phyloP scores from a whole-genome alignment of 2,888 invertebrate genomes.

The Volucella inanis region DNA sequence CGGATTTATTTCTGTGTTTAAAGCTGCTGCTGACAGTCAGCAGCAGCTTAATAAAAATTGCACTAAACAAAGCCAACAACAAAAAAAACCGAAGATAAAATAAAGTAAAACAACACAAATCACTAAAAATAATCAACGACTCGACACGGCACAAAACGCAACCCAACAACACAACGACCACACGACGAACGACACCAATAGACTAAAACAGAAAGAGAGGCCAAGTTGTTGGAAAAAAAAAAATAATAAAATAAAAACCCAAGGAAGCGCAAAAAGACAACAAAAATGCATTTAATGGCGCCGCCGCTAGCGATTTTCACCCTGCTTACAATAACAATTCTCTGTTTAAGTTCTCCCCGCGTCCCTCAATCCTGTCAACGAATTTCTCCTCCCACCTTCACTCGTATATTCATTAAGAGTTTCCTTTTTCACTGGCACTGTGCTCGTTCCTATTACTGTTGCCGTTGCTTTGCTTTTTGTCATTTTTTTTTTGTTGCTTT shows the following conservation, averaged over 20 bases:
- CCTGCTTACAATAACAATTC: conserved; percentile 53
- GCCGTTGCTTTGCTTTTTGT: neutral
- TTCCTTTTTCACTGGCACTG: conserved; percentile 49
- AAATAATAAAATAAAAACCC: conserved; percentile 4
- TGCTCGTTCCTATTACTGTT: conserved; percentile 18
- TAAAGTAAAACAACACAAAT: conserved; percentile 49
- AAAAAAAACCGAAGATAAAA: conserved; percentile 13
- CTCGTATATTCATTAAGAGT: conserved; percentile 52
- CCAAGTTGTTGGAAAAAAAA: neutral
- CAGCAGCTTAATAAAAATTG: conserved; percentile 25
- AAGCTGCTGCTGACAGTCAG: conserved; percentile 1
- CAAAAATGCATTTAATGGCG: conserved; percentile 68
- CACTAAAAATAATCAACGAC: conserved; percentile 64
- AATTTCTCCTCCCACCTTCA: conserved; percentile 26
- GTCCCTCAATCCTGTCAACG: conserved; percentile 7
- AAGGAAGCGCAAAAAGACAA: conserved; percentile 55
- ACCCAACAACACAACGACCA: conserved; percentile 30
- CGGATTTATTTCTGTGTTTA: conserved; percentile 10
- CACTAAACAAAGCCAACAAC: conserved; percentile 28
- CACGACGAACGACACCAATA: conserved; percentile 22
- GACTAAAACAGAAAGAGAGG: conserved; percentile 14
- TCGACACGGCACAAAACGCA: neutral
- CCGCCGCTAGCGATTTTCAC: conserved; percentile 61
- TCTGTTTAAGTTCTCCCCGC: conserved; percentile 22
- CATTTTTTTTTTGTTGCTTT: conserved; percentile 5